Base-by-base conservation (phyloP, 2,797 vertebrate genomes). In the Oophaga sylvatica region DNA sequence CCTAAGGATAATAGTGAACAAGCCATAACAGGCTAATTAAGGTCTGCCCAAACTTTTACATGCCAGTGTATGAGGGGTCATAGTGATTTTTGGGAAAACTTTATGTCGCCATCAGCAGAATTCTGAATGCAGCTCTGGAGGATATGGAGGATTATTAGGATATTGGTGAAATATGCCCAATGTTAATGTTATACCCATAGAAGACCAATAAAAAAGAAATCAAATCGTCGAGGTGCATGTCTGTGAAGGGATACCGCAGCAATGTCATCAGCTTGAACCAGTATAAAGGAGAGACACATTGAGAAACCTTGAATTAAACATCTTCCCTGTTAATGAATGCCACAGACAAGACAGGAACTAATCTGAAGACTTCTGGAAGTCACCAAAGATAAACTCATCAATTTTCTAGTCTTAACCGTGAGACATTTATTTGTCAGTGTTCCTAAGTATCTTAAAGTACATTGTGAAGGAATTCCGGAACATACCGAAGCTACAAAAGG, bases 351-450 rank as follows among this genome's bases (percentile, higher is more conserved):
- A 29, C 56, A 62, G 68, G 82, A 75, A 83, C 81, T 41, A 35
- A 45, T 35, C 8, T 62, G 31, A 84, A 73, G 67, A 75, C 82
- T 84, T 84, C 83, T 84, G 83, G 83, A 84, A 76, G 59, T 65
- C 71, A 65, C 83, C 82, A 84, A 84, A 84, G 71, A 84, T 84
- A 84, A 84, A 84, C 71, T 77, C 29, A 76, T 84, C 77, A 48
- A 77, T 84, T 41, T 45, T 60, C 20, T 9, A 35, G 82, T 41
- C 15, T 62, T 45, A 77, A 76, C 83, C 19, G 57, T 22, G 53
- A 76, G 83, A 62, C 83, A 84, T 84, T 84, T 84, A 84, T 84
- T 84, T 84, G 71, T 84, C 83, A 84, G 57, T n/a, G 68, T 73
- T 70, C 60, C 71, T 84, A 63, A 84, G 71, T 84, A 75, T 76